Evolutionary conservation across 2,113 vertebrate genomes (phyloP).

Genomic region (Ceyx melanurus): DNA sequence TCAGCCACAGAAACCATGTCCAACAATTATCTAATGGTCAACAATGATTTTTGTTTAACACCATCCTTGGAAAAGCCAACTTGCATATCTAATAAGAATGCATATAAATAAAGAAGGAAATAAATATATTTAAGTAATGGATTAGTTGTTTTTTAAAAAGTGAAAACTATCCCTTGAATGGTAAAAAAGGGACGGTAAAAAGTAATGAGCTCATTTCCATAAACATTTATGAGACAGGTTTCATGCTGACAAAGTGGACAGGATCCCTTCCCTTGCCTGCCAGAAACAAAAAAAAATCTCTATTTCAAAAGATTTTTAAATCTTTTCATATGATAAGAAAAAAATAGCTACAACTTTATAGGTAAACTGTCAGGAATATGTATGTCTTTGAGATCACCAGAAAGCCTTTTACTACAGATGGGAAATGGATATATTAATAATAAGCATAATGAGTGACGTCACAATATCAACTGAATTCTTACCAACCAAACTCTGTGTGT

Average conservation of each 20-base stretch:
- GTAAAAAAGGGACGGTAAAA: conserved; percentile 32
- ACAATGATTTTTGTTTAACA: background rate
- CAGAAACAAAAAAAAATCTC: conserved; percentile 9
- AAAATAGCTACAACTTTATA: background rate
- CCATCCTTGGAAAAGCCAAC: background rate
- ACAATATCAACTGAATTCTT: background rate
- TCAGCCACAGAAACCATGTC: background rate
- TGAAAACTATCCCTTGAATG: background rate
- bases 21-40: background rate
- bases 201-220: conserved; percentile 72
- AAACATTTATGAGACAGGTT: conserved; percentile 70
- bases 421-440: background rate
- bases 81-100: background rate
- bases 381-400: background rate
- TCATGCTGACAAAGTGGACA: conserved; percentile 58
- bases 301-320: conserved; percentile 36
- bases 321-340: conserved; percentile 28
- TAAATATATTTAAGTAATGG: background rate
- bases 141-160: background rate
- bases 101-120: too few relatives aligned
- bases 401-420: background rate
- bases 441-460: background rate
- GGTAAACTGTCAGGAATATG: background rate
- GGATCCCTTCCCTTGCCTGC: conserved; percentile 23
- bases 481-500: background rate